Base-by-base conservation (phyloP, 2,888 invertebrate genomes). In the Drosophila atripex region DNA sequence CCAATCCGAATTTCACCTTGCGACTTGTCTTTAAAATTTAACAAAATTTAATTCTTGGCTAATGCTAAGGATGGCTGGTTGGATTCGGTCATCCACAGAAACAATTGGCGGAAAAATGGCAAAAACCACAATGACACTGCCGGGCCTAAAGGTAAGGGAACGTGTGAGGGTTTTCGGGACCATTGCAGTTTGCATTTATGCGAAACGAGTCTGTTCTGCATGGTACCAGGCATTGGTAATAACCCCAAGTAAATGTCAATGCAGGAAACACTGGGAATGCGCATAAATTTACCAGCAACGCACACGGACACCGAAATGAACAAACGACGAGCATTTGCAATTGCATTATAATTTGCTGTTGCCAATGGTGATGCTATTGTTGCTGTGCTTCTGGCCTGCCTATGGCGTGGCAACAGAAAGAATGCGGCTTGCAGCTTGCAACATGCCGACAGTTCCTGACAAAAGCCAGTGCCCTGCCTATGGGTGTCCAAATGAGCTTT, bases 241-340 rank as follows among this genome's bases (percentile, higher is more conserved):
- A 84, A 84, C 74, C 60, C 85, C 83, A 84, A 82, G 85, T 82
- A 84, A 82, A 80, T 82, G 85, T 84, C 85, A 78, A 82, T 82
- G 77, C 78, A 73, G 80, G 77, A 80, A 80, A 73, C 66, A 71
- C 73, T 50, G 52, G 30, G 76, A 84, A 78, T 18, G 68, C 70
- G 64, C 83, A 80, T 83, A 83, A 80, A 79, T 79, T 80, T 55
- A 47, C 39, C 54, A 28, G 30, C 52, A 21, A 18, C 16, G 63
- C 30, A 73, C 28, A 41, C 46, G 51, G 21, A 41, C 12, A 51
- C 38, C 43, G 35, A 21, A 49, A 21, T 14, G 49, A 56, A 70
- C 63, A 64, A 64, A 61, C 63, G 69, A 69, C 49, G 50, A 28
- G 41, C 50, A 70, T 70, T 59, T 70, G 70, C 80, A 85, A 82